These are phyloP conservation scores for Grantiella picta DNA, from an alignment of 2,113 vertebrate genomes.

Conservation along the genomic window DNA sequence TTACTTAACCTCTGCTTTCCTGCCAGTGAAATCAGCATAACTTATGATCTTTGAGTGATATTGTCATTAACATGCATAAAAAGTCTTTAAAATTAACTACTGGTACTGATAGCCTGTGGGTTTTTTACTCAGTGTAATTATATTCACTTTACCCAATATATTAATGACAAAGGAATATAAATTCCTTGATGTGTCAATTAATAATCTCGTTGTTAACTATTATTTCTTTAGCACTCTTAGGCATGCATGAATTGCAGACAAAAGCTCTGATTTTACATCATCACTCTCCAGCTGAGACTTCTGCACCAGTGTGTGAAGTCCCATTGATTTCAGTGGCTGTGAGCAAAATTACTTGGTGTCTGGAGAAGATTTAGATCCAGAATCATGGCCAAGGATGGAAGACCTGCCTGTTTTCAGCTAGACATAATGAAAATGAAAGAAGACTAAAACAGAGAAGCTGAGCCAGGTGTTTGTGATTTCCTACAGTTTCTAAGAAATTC, in stretches of 20 bases:
- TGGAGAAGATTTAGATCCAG: neutral
- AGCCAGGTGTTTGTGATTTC: neutral
- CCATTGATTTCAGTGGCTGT: neutral
- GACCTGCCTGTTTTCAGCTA: neutral
- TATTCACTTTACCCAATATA: neutral
- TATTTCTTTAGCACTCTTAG: neutral
- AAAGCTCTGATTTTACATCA: neutral
- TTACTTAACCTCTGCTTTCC: conserved; percentile 1
- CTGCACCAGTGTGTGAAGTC: neutral
- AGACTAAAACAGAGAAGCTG: neutral
- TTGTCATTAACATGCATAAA: neutral
- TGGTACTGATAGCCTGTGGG: neutral
- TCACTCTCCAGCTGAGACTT: neutral
- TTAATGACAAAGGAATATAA: neutral
- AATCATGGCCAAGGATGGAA: neutral
- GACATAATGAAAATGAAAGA: neutral
- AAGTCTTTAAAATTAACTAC: neutral
- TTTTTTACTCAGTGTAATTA: neutral
- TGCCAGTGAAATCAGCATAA: neutral
- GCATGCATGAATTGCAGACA: neutral
- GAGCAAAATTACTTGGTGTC: neutral
- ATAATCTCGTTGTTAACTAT: neutral
- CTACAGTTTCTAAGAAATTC: neutral
- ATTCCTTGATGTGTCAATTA: neutral
- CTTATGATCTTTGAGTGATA: neutral